phyloP scores from a whole-genome alignment of 1,140 invertebrate species.

The Notospermus geniculatus region DNA sequence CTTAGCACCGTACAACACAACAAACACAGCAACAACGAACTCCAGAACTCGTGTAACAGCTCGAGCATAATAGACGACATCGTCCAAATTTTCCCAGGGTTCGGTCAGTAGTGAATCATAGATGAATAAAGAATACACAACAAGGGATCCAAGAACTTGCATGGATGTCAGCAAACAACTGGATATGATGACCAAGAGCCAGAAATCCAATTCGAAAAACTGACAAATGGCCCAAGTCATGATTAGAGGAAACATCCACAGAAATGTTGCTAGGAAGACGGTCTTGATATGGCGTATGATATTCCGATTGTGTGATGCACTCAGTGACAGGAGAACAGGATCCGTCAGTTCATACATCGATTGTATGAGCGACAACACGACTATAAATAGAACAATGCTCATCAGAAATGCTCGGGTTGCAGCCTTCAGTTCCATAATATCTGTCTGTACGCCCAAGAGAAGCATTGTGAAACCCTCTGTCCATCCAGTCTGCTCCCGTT shows the following conservation, averaged over 20 bases:
- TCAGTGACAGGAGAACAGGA: constrained; percentile 59
- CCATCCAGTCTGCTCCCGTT: constrained; percentile 58
- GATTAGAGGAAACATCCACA: constrained; percentile 78
- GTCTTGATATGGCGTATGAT: constrained; percentile 80
- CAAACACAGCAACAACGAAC: constrained; percentile 90
- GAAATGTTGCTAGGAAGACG: constrained; percentile 75
- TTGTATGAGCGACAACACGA: constrained; percentile 60
- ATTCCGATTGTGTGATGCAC: constrained; percentile 60
- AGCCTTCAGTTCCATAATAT: constrained; percentile 59
- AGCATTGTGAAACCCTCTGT: constrained; percentile 63
- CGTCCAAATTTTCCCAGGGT: constrained; percentile 92
- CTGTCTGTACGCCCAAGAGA: constrained; percentile 61
- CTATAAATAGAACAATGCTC: constrained; percentile 62
- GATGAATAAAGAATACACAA: constrained; percentile 83
- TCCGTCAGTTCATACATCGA: constrained; percentile 64
- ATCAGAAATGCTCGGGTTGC: constrained; percentile 61
- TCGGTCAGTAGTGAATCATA: constrained; percentile 71
- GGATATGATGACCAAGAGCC: constrained; percentile 76
- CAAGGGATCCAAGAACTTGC: constrained; percentile 60
- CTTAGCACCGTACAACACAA: constrained; percentile 93
- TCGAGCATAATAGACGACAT: constrained; percentile 90
- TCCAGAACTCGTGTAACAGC: constrained; percentile 78
- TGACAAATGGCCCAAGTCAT: constrained; percentile 80
- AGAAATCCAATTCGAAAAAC: constrained; percentile 85
- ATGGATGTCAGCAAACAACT: constrained; percentile 74